Conservation (phyloP, 2,888 invertebrate species). For the Mythimna ferrago region DNA sequence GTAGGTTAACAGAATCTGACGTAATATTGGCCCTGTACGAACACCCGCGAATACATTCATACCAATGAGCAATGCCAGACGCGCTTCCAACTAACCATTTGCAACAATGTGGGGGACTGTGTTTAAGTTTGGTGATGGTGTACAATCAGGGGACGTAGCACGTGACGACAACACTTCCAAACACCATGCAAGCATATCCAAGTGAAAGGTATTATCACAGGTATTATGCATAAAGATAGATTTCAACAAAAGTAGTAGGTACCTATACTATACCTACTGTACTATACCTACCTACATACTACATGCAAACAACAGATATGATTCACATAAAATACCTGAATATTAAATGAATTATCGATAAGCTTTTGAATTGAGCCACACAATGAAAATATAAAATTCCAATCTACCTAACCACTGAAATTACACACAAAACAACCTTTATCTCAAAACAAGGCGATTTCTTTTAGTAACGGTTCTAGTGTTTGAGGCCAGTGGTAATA, state of each 20-base stretch:
- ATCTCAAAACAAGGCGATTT: constrained; percentile 78
- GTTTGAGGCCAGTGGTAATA: constrained; percentile 86
- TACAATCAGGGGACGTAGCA: constrained; percentile 26
- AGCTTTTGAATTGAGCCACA: constrained; percentile 53
- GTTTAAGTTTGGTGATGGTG: constrained; percentile 29
- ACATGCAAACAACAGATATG: constrained; percentile 42
- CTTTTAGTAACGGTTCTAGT: constrained; percentile 86
- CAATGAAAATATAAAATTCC: constrained; percentile 61
- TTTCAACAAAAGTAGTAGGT: constrained; percentile 28
- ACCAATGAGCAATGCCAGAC: constrained; percentile 55
- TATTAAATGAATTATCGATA: constrained; percentile 37
- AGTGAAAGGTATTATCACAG: constrained; percentile 50
- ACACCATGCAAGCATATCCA: constrained; percentile 38
- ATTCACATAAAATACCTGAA: constrained; percentile 40
- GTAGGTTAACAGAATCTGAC: constrained; percentile 78
- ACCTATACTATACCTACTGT: too few relatives aligned
- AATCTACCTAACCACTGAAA: constrained; percentile 67
- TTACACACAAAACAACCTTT: constrained; percentile 73
- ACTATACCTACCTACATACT: constrained; percentile 28
- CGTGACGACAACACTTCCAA: constrained; percentile 19
- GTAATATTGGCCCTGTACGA: constrained; percentile 78
- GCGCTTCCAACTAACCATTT: constrained; percentile 35
- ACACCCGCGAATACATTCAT: constrained; percentile 67
- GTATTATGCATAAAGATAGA: constrained; percentile 44
- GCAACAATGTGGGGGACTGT: constrained; percentile 19